Conservation (phyloP, 2,888 invertebrate genomes). For the Netelia inedita region DNA sequence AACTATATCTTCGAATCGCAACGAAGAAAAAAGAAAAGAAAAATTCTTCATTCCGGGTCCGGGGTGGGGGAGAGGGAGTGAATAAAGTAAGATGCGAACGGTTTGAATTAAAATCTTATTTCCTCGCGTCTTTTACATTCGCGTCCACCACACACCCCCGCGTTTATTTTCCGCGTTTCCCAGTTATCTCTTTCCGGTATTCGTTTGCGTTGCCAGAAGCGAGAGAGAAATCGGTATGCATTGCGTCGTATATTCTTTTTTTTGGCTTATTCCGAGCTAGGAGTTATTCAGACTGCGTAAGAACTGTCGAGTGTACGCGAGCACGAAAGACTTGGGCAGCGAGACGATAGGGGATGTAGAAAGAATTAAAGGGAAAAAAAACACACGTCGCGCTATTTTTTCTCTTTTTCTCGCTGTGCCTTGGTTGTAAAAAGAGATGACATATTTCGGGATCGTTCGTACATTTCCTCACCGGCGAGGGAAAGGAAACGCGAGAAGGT, state of each 20-base stretch:
- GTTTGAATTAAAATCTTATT: constrained; percentile 63
- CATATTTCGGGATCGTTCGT: constrained; percentile 45
- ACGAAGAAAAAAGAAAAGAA: constrained; percentile 3
- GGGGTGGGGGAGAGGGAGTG: background rate
- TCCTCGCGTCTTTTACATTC: constrained; percentile 41
- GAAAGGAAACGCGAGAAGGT: background rate
- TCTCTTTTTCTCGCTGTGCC: constrained; percentile 48
- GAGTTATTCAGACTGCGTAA: constrained; percentile 61
- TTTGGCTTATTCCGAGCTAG: constrained; percentile 19
- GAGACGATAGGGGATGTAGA: background rate
- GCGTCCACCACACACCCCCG: background rate
- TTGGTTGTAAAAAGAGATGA: constrained; percentile 61
- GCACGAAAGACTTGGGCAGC: constrained; percentile 25
- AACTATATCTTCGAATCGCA: constrained; percentile 31
- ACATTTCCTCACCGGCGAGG: constrained; percentile 23
- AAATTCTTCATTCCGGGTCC: background rate
- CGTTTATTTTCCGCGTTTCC: background rate
- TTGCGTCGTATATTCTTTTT: constrained; percentile 60
- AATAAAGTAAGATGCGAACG: constrained; percentile 25
- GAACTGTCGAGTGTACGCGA: constrained; percentile 39
- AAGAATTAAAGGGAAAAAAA: background rate
- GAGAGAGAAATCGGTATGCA: constrained; percentile 68
- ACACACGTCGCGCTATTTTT: constrained; percentile 61
- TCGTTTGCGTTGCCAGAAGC: constrained; percentile 14
- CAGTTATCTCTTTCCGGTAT: constrained; percentile 1